phyloP scores from a whole-genome alignment of 30 jellyfish, hydroid and myxozoan species.

The Catostylus mosaicus region DNA sequence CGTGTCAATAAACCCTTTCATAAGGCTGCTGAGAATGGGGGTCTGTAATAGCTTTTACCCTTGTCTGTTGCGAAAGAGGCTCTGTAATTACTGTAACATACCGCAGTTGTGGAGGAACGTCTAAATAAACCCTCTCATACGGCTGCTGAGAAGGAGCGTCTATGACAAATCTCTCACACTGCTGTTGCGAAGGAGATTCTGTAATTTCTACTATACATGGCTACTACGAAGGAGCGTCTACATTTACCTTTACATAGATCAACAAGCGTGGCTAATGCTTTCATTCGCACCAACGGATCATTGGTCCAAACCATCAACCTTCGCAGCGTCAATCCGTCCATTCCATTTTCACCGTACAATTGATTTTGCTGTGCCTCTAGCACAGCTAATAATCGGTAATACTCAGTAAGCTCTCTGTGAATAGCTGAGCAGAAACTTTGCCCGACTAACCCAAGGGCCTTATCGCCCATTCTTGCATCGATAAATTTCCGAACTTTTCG shows the following conservation, averaged over 20 bases:
- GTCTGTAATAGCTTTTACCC: too few relatives aligned
- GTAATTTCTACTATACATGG: too few relatives aligned
- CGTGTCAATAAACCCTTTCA: too few relatives aligned
- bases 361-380: constrained; percentile 96
- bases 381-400: constrained; percentile 91
- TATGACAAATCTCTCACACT: too few relatives aligned
- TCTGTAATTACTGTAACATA: too few relatives aligned
- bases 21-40: too few relatives aligned
- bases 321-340: constrained; percentile 86
- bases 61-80: too few relatives aligned
- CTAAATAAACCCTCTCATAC: too few relatives aligned
- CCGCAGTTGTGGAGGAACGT: too few relatives aligned
- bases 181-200: too few relatives aligned
- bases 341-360: constrained; percentile 18
- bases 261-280: constrained; percentile 94
- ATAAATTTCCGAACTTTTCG: constrained; percentile 87
- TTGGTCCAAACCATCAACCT: constrained; percentile 97
- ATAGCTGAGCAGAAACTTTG: constrained; percentile 98
- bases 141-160: too few relatives aligned
- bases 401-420: constrained; percentile 90
- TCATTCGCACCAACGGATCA: constrained; percentile 94
- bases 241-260: constrained; percentile 92
- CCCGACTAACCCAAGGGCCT: constrained; percentile 97
- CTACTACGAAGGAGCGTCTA: too few relatives aligned
- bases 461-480: constrained; percentile 93